A percentile compares a stretch with the other conserved stretches of the same genome.
phyloP scores from a whole-genome alignment of 2,113 vertebrate genomes.

The Sinosuthora webbiana region DNA sequence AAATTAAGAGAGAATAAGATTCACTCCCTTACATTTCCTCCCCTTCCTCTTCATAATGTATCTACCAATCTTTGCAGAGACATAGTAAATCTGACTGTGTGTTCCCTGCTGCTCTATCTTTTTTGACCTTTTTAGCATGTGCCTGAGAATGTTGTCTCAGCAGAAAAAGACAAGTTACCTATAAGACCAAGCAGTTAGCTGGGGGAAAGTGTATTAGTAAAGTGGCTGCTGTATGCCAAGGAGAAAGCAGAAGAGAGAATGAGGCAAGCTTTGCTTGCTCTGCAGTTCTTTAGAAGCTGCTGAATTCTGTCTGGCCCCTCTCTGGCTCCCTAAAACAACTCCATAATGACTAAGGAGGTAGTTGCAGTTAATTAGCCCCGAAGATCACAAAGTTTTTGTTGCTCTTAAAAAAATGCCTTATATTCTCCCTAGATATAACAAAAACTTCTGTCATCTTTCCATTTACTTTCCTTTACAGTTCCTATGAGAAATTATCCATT shows the following conservation, averaged over 20 bases:
- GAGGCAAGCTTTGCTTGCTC: background rate
- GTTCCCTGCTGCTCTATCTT: background rate
- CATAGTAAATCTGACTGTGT: background rate
- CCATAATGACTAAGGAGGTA: background rate
- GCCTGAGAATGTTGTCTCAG: background rate
- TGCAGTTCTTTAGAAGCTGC: background rate
- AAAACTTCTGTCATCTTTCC: background rate
- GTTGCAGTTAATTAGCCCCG: background rate
- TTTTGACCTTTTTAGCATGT: background rate
- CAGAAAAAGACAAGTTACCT: background rate
- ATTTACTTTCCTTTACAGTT: background rate
- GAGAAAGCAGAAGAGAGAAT: background rate
- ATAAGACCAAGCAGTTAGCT: background rate
- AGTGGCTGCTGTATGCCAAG: background rate
- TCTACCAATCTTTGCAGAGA: background rate
- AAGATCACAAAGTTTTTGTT: background rate
- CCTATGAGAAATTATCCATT: background rate
- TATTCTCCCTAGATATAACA: background rate
- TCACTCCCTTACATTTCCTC: background rate
- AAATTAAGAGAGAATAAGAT: background rate
- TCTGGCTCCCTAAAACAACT: background rate
- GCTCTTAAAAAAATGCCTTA: background rate
- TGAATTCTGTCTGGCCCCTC: background rate
- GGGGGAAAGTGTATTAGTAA: background rate
- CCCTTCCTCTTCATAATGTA: background rate